phyloP scores from a whole-genome alignment of 1,140 invertebrate species.

The Lethrus apterus region DNA sequence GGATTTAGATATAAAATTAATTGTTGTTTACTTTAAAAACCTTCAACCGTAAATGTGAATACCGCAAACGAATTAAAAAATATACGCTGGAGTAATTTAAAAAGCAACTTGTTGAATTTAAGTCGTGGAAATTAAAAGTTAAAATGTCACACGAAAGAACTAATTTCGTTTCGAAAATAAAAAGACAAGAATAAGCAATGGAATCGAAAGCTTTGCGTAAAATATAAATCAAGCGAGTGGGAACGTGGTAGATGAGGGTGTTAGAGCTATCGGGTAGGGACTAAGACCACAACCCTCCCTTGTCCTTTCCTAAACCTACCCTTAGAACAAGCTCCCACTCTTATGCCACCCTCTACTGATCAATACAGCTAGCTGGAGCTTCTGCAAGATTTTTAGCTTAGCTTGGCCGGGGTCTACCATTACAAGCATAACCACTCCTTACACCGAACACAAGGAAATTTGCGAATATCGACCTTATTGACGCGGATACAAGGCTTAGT shows the following conservation, averaged over 20 bases:
- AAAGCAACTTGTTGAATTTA: too few species aligned
- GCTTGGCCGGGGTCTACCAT: constrained; percentile 34
- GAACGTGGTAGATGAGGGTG: constrained; percentile 27
- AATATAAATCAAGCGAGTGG: constrained; percentile 17
- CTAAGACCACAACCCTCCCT: constrained; percentile 40
- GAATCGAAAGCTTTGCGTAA: constrained; percentile 8
- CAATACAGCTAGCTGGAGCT: constrained; percentile 38
- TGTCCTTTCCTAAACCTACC: constrained; percentile 39
- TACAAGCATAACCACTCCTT: constrained; percentile 38
- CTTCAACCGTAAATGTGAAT: too few species aligned
- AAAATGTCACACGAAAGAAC: too few species aligned
- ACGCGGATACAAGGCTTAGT: constrained; percentile 17
- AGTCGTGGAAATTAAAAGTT: too few species aligned
- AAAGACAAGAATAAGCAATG: too few species aligned
- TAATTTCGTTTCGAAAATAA: too few species aligned
- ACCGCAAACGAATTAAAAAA: too few species aligned
- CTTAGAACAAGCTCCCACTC: constrained; percentile 31
- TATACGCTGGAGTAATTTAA: too few species aligned
- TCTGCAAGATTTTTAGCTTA: constrained; percentile 39
- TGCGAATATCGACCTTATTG: constrained; percentile 30
- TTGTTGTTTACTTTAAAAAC: too few species aligned
- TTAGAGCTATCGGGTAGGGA: constrained; percentile 34
- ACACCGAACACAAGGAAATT: constrained; percentile 29
- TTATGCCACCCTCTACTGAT: constrained; percentile 32
- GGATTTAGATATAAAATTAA: too few species aligned